Conservation (phyloP, 2,113 vertebrate species). For the Sinocyclocheilus grahami region DNA sequence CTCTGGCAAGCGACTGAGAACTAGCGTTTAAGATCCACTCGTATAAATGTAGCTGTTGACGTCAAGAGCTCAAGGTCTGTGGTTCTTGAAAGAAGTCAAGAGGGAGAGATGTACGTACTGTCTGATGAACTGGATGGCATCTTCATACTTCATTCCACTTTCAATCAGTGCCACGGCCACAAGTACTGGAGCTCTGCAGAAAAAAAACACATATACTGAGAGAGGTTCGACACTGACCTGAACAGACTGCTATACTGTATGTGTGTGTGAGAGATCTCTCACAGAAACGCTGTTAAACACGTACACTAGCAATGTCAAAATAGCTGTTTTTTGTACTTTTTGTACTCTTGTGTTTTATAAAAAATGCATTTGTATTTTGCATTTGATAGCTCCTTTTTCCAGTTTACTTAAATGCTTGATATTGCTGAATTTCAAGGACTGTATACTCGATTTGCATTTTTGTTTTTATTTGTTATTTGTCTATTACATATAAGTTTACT, state of each 20-base stretch:
- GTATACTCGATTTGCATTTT: too few species aligned
- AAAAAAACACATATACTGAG: neutral
- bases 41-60: neutral
- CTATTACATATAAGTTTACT: too few species aligned
- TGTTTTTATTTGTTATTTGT: too few species aligned
- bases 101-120: constrained; percentile 77
- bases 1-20: neutral
- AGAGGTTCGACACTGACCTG: neutral
- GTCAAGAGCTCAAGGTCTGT: neutral
- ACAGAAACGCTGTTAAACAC: neutral
- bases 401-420: too few species aligned
- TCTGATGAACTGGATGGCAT: constrained; percentile 88
- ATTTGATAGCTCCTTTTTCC: too few species aligned
- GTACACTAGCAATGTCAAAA: neutral
- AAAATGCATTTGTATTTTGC: too few species aligned
- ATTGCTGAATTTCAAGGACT: neutral
- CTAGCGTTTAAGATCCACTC: neutral
- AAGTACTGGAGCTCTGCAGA: constrained; percentile 80
- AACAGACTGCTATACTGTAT: neutral
- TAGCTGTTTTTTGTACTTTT: neutral
- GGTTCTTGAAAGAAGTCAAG: constrained; percentile 24
- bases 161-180: constrained; percentile 85
- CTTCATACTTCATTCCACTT: constrained; percentile 89
- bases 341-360: neutral
- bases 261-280: neutral